phyloP scores from a whole-genome alignment of 2,113 vertebrate genomes.

The Lathamus discolor region DNA sequence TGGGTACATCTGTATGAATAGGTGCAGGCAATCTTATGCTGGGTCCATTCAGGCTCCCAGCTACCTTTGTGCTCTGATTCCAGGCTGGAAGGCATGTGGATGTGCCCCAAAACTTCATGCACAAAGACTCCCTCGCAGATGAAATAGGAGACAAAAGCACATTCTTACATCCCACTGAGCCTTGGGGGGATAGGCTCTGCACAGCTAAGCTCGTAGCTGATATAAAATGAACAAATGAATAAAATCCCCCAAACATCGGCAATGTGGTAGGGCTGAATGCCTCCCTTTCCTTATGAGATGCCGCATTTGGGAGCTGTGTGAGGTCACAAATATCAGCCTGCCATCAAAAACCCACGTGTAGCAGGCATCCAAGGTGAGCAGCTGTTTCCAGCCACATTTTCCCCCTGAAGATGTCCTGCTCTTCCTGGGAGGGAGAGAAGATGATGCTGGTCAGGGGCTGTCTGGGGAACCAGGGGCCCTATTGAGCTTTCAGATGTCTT shows the following conservation, averaged over 20 bases:
- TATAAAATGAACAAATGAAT: not conserved
- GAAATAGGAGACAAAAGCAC: not conserved
- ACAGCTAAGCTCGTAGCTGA: not conserved
- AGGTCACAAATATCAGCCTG: not conserved
- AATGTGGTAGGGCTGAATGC: not conserved
- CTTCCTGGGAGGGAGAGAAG: not conserved
- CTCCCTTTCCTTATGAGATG: not conserved
- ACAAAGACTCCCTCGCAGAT: not conserved
- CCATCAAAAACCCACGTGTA: not conserved
- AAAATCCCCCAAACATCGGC: accelerated
- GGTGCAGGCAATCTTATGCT: not conserved
- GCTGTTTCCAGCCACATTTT: not conserved
- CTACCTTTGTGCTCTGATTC: not conserved
- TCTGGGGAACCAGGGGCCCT: not conserved
- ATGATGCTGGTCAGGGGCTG: not conserved
- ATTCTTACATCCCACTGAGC: not conserved
- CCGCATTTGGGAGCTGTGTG: not conserved
- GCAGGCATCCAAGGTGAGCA: not conserved
- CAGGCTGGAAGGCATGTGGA: constrained; percentile 30
- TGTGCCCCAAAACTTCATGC: constrained; percentile 22
- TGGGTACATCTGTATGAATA: not conserved
- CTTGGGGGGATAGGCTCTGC: not conserved
- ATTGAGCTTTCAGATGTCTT: not conserved
- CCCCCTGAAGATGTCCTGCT: not conserved
- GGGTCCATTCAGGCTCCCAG: not conserved